A percentile compares a stretch with the other conserved stretches of the same genome.
Evolutionary conservation across 2,113 vertebrate species (phyloP).

Genomic region (Scomber colias): DNA sequence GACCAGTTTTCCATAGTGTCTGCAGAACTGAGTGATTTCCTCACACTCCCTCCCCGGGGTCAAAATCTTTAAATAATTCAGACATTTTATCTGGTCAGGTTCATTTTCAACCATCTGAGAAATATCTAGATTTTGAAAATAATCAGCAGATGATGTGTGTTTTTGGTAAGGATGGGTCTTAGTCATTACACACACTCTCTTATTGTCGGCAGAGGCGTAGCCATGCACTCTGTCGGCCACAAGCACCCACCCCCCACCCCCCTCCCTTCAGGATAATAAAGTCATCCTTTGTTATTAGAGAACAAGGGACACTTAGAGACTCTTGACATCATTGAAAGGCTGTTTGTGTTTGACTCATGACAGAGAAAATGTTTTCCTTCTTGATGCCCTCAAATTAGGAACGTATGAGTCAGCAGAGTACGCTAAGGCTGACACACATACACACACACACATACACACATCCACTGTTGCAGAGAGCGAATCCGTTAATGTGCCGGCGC

Average conservation of each 20-base stretch:
- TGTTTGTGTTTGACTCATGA: constrained; percentile 60
- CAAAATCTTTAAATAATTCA: constrained; percentile 68
- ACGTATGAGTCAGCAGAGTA: constrained; percentile 62
- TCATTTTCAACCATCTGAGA: constrained; percentile 33
- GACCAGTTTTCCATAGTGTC: constrained; percentile 51
- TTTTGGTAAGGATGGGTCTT: constrained; percentile 1
- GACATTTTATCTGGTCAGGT: constrained; percentile 33
- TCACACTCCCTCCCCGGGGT: constrained; percentile 5
- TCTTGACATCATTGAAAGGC: constrained; percentile 59
- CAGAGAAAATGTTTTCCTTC: constrained; percentile 58
- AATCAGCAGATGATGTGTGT: background rate
- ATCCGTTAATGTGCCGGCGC: constrained; percentile 10
- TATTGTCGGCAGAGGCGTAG: constrained; percentile 53
- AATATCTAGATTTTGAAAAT: constrained; percentile 26
- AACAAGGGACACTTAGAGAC: constrained; percentile 65
- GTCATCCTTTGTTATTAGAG: constrained; percentile 60
- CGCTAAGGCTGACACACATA: background rate
- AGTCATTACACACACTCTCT: constrained; percentile 35
- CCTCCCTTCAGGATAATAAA: constrained; percentile 32
- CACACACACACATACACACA: constrained; percentile 9
- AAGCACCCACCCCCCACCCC: background rate
- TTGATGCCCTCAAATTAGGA: constrained; percentile 44
- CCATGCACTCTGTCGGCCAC: constrained; percentile 38
- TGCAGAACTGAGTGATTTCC: constrained; percentile 55
- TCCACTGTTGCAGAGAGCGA: constrained; percentile 25